Evolutionary conservation across 2,797 vertebrate species (phyloP), one percentile per base, ranked within the genome.

Genomic region (Carcharodon carcharias): DNA sequence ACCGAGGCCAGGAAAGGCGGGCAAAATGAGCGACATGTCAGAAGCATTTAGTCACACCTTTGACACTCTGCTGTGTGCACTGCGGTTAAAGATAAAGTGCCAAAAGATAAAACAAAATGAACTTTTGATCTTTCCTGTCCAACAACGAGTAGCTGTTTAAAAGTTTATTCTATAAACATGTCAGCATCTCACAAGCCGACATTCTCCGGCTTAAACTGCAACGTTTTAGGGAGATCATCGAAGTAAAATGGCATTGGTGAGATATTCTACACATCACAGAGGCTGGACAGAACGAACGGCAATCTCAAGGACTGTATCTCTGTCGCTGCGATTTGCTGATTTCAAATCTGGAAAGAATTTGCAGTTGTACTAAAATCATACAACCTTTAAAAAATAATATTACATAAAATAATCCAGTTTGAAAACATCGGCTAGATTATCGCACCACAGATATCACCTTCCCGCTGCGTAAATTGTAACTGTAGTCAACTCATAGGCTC

Each of bases 31-130:
- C 45, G 54, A 31, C 69, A 77, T 95, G 94, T 95, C 69, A 35
- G 69, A 77, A 95, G 45, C 69, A 35, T n/a, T 77, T 95, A 67
- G 91, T 65, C 91, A 93, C 45, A 85, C 82, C 45, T 50, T 85
- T 85, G 82, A 93, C n/a, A 67, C 26, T 93, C 61, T 67, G n/a
- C 56, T 65, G 61, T 45, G n/a, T 45, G 91, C 88, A 35, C 87
- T 58, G 58, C 1, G 65, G 56, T 67, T 93, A 45, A 67, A 93
- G 21, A 7, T 45, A 61, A 67, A 93, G 63, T 65, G 91, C 5
- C 88, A 45, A 93, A 67, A 40, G n/a, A 85, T 50, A 65, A 63
- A n/a, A 35, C 63, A 92, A 63, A 40, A 21, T 93, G 61, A 93
- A 45, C 61, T n/a, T 93, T 93, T 93, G 61, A 93, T 93, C 61